A percentile compares a stretch with the other conserved stretches of the same genome.
Conservation (phyloP, 53 echinoderm and acorn worm species). For the Holothuria scabra region DNA sequence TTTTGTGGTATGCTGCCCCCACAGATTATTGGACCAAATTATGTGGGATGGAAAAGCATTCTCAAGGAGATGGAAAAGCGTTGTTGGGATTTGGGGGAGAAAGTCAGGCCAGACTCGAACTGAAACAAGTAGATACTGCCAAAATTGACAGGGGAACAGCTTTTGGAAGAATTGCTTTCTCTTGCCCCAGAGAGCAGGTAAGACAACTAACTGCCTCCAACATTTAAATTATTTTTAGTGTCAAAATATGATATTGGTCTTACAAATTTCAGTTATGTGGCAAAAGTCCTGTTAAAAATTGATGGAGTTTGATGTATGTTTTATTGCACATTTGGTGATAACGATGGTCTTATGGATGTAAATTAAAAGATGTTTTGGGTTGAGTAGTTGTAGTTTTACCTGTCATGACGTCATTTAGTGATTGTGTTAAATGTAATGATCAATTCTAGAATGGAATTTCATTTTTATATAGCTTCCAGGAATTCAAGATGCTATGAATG, state of each 20-base stretch:
- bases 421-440: too few relatives aligned
- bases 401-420: too few relatives aligned
- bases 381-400: too few relatives aligned
- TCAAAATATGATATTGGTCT: too few relatives aligned
- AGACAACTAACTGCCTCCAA: too few relatives aligned
- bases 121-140: conserved; percentile 52
- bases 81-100: conserved; percentile 68
- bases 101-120: conserved; percentile 75
- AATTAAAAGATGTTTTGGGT: too few relatives aligned
- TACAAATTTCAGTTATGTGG: too few relatives aligned
- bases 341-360: too few relatives aligned
- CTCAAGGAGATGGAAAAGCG: conserved; percentile 57
- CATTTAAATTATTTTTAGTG: too few relatives aligned
- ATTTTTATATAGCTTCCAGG: conserved; percentile 66
- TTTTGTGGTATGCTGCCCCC: background rate
- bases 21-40: conserved; percentile 92
- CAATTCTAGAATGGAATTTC: background rate
- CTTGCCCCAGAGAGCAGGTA: conserved; percentile 93
- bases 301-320: too few relatives aligned
- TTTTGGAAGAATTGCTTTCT: conserved; percentile 87
- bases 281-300: too few relatives aligned
- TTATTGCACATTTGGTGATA: too few relatives aligned
- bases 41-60: conserved; percentile 80
- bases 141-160: conserved; percentile 85
- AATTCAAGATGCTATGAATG: conserved; percentile 74